Evolutionary conservation across 2,888 invertebrate genomes (phyloP).

Genomic region (Agonopterix arenella): DNA sequence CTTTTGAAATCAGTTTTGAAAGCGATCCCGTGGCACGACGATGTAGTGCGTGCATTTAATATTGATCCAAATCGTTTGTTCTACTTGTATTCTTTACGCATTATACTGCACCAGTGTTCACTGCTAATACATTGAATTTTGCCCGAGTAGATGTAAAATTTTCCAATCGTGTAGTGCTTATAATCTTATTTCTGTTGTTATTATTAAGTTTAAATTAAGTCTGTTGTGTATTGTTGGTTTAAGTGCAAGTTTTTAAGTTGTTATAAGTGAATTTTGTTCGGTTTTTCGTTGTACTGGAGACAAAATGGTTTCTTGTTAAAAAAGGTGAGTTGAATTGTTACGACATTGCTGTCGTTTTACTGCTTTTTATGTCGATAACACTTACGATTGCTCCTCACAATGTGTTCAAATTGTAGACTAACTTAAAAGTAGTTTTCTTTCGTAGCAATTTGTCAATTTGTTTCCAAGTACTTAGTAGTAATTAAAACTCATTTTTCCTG

Average conservation of each 20-base stretch:
- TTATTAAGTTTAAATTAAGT: conserved; percentile 35
- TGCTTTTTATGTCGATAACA: conserved; percentile 6
- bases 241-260: conserved; percentile 37
- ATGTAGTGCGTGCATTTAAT: conserved; percentile 62
- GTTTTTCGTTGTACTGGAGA: conserved; percentile 6
- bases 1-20: conserved; percentile 70
- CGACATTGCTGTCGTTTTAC: conserved; percentile 6
- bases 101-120: conserved; percentile 35
- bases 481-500: too few relatives aligned
- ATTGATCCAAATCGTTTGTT: conserved; percentile 46
- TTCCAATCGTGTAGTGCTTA: conserved; percentile 33
- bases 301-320: conserved; percentile 23
- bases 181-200: conserved; percentile 28
- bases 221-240: conserved; percentile 36
- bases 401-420: too few relatives aligned
- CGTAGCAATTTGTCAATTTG: too few relatives aligned
- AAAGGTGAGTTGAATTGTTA: conserved; percentile 14
- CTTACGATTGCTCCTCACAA: neutral
- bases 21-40: conserved; percentile 43
- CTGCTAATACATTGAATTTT: conserved; percentile 36
- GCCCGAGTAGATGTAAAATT: conserved; percentile 22
- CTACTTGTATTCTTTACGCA: conserved; percentile 41
- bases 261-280: conserved; percentile 19
- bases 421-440: too few relatives aligned
- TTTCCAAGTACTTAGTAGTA: too few relatives aligned